Conservation (phyloP, 2,888 invertebrate genomes). For the Apoda limacodes region DNA sequence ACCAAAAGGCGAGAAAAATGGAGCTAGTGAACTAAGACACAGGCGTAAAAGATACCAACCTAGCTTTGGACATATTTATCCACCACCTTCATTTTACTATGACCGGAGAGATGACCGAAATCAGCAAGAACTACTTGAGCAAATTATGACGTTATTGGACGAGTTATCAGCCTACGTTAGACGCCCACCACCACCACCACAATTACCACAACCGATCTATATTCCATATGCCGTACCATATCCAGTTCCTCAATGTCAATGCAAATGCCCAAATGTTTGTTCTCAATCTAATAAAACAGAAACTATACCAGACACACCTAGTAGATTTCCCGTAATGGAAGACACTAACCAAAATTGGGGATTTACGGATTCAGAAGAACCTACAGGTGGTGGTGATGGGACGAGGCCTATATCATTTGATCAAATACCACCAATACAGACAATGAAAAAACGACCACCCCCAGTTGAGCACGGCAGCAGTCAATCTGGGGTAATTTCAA, state of each 20-base stretch:
- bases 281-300: constrained; percentile 8
- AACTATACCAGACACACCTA: constrained; percentile 23
- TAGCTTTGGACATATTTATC: too few relatives aligned
- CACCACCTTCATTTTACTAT: constrained; percentile 32
- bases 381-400: constrained; percentile 30
- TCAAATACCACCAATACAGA: constrained; percentile 22
- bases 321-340: constrained; percentile 35
- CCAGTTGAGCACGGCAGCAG: constrained; percentile 31
- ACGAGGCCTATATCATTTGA: constrained; percentile 44
- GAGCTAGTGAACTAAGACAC: constrained; percentile 29
- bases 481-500: constrained; percentile 29
- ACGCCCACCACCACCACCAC: constrained; percentile 29
- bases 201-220: constrained; percentile 44
- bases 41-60: constrained; percentile 40
- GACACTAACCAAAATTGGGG: constrained; percentile 46
- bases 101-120: constrained; percentile 29
- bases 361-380: constrained; percentile 24
- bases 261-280: constrained; percentile 23
- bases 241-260: constrained; percentile 27
- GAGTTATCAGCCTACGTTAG: constrained; percentile 36
- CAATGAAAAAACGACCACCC: constrained; percentile 22
- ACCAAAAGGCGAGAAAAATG: too few relatives aligned
- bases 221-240: constrained; percentile 42
- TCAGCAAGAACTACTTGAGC: constrained; percentile 33
- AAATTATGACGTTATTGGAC: constrained; percentile 39